A percentile compares a stretch with the other conserved stretches of the same genome.
Conservation (phyloP, 53 echinoderm and acorn worm species). For the Temnopleurus reevesii region DNA sequence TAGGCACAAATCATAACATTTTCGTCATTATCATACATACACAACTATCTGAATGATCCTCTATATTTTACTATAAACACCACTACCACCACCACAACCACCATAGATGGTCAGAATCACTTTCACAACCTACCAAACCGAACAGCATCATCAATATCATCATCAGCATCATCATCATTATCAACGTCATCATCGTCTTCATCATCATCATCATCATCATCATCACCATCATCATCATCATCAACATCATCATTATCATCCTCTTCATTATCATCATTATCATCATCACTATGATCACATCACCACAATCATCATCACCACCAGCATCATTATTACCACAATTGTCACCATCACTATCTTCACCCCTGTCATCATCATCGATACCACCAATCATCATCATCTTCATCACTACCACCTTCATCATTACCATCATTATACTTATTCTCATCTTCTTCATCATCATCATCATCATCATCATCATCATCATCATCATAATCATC, state of each 20-base stretch:
- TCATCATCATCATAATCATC: not conserved
- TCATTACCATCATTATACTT: not conserved
- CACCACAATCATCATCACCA: not conserved
- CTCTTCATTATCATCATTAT: not conserved
- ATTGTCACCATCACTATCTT: not conserved
- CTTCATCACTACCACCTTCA: not conserved
- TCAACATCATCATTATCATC: not conserved
- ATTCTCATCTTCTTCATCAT: not conserved
- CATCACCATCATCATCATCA: not conserved
- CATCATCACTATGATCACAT: not conserved
- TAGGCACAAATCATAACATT: too few relatives aligned
- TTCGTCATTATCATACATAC: not conserved
- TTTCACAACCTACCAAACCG: not conserved
- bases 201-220: not conserved
- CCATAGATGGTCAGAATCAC: not conserved
- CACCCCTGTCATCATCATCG: not conserved
- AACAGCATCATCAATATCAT: not conserved
- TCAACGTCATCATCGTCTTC: not conserved
- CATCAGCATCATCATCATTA: not conserved
- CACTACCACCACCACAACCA: not conserved
- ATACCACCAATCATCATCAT: not conserved
- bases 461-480: not conserved
- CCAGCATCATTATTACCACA: not conserved
- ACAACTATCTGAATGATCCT: not conserved
- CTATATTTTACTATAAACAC: too few relatives aligned